Evolutionary conservation across 2,797 vertebrate species (phyloP), one percentile per base, ranked within the genome.

Genomic region (Rhabdomys pumilio): DNA sequence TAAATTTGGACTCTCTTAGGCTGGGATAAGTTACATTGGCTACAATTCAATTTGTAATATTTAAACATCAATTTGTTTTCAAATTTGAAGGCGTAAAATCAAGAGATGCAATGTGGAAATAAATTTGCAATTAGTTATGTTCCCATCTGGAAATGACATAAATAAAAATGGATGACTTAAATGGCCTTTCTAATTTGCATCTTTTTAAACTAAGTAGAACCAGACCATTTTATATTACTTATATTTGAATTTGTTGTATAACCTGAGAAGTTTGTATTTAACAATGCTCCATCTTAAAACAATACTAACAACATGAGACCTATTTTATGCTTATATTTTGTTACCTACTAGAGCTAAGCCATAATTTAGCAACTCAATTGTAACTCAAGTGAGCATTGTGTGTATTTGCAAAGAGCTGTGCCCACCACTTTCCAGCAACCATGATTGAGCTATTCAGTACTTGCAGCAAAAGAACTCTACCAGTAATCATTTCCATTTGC

Each of bases 31-130:
- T 94, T 96, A 96, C 81, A 92, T 93, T 87, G 9, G 31, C 92
- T 97, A 95, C 96, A 98, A 97, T 38, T 93, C 7, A 87, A 65
- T 96, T 94, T 94, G 22, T 88, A 94, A 55, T 95, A 96, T 97
- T 97, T 95, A 69, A 89, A 89, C 93, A 90, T 95, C 59, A 95
- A 14, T 97, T 98, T 97, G 38, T 92, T 88, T 96, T 96, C 92
- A 88, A 97, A 98, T 96, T 57, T 87, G 65, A 96, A 97, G 75
- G 89, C 76, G 5, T 73, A 97, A 92, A 97, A 72, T 80, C 75
- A 76, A 94, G 19, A 47, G 65, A 12, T 31, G 26, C 50, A 88
- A 59, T 20, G 15, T 44, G 17, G 15, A 88, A 97, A 38, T 90
- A 34, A 97, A 98, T 97, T 97, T 38, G 90, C 31, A 95, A 90